A percentile compares a stretch with the other conserved stretches of the same genome.
Conservation (phyloP, 2,113 vertebrate genomes). For the Dinomys branickii region DNA sequence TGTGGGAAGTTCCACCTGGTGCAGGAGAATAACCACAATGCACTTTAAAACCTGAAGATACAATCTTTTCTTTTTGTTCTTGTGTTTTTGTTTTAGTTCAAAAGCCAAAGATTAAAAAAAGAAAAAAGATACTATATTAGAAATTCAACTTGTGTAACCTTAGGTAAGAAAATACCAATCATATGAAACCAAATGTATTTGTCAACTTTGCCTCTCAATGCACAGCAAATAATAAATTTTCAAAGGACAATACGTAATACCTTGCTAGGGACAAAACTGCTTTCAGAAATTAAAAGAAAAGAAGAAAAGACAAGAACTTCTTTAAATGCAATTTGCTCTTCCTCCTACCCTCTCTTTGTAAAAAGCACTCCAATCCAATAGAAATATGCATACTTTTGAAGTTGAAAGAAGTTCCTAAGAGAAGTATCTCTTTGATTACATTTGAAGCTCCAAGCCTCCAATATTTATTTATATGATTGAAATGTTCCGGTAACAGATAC, state of each 20-base stretch:
- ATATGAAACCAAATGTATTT: background rate
- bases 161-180: conserved; percentile 24
- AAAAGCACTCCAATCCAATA: background rate
- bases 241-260: background rate
- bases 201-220: conserved; percentile 25
- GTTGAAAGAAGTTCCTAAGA: background rate
- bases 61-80: background rate
- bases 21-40: conserved; percentile 8
- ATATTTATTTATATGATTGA: conserved; percentile 41
- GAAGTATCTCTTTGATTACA: background rate
- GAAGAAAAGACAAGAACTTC: background rate
- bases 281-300: background rate
- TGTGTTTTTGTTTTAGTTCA: background rate
- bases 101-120: background rate
- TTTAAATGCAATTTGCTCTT: background rate
- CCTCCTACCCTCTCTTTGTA: background rate
- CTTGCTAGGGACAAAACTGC: background rate
- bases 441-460: conserved; percentile 23
- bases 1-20: background rate
- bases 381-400: conserved; percentile 13
- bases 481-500: conserved; percentile 24
- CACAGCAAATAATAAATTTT: conserved; percentile 3
- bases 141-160: conserved; percentile 65
- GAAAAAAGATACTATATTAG: background rate
- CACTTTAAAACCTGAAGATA: conserved; percentile 51